Evolutionary conservation across 2,888 invertebrate genomes (phyloP).

Genomic region (Agrilus biguttatus): DNA sequence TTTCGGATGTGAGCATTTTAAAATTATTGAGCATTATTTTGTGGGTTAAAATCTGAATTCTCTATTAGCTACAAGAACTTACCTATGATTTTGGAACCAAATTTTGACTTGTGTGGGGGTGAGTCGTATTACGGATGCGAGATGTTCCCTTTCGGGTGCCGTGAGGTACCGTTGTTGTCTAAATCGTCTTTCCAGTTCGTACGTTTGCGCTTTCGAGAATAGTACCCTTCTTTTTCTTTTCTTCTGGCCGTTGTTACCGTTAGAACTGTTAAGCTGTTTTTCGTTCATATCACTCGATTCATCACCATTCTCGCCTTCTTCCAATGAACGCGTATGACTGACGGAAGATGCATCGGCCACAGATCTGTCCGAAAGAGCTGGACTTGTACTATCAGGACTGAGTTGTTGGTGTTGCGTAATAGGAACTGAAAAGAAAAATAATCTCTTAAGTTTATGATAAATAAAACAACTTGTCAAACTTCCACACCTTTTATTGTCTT

Average conservation of each 20-base stretch:
- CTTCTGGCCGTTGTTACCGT: conserved; percentile 45
- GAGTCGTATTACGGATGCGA: conserved; percentile 85
- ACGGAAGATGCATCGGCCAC: conserved; percentile 25
- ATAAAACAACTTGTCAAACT: too few species aligned
- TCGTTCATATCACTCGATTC: conserved; percentile 6
- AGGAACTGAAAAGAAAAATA: conserved; percentile 6
- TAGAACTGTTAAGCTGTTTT: conserved; percentile 25
- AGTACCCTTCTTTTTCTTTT: conserved; percentile 91
- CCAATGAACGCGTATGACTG: conserved; percentile 4
- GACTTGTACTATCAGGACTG: conserved; percentile 77
- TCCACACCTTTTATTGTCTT: too few species aligned
- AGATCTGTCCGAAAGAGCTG: conserved; percentile 62
- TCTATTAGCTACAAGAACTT: conserved; percentile 7
- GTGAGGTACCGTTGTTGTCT: conserved; percentile 92
- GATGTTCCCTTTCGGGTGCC: conserved; percentile 92
- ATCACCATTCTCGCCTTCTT: conserved; percentile 6
- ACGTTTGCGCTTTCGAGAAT: conserved; percentile 95
- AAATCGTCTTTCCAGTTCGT: conserved; percentile 87
- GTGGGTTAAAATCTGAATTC: too few species aligned
- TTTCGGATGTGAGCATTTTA: too few species aligned
- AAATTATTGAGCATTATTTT: too few species aligned
- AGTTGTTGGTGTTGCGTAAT: conserved; percentile 41
- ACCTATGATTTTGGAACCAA: conserved; percentile 97
- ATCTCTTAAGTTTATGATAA: not conserved
- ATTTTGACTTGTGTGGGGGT: conserved; percentile 98